Evolutionary conservation across 2,888 invertebrate species (phyloP).

Genomic region (Lochmaea capreae): DNA sequence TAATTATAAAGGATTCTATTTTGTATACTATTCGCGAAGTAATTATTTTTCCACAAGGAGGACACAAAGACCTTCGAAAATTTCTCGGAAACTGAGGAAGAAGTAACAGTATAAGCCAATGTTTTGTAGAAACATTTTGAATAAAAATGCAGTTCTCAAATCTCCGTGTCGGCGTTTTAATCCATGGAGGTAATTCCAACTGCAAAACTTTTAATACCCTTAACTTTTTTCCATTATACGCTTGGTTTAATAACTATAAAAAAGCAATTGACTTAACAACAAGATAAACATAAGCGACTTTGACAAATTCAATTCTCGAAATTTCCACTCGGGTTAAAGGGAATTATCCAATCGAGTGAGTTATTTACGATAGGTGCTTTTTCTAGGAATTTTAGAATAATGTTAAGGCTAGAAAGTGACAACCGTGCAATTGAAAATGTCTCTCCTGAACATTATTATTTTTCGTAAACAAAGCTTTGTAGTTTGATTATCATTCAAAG

Average conservation of each 20-base stretch:
- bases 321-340: slow-evolving; percentile 2
- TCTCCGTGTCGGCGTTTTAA: slow-evolving; percentile 30
- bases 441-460: background rate
- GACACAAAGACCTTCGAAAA: background rate
- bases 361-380: slow-evolving; percentile 2
- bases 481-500: too few relatives aligned
- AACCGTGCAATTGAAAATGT: background rate
- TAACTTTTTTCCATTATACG: slow-evolving; percentile 33
- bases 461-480: too few relatives aligned
- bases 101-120: background rate
- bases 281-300: slow-evolving; percentile 32
- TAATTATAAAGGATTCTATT: too few relatives aligned
- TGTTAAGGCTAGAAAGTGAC: background rate
- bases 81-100: background rate
- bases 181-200: slow-evolving; percentile 16
- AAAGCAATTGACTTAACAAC: slow-evolving; percentile 34
- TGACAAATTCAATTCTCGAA: slow-evolving; percentile 21
- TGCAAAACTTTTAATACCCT: slow-evolving; percentile 22
- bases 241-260: slow-evolving; percentile 27
- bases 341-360: slow-evolving; percentile 12
- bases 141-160: slow-evolving; percentile 22
- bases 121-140: slow-evolving; percentile 16
- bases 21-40: too few relatives aligned
- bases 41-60: background rate
- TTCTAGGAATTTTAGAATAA: background rate